Base-by-base conservation (phyloP, 2,888 invertebrate genomes). In the Noctua janthina region DNA sequence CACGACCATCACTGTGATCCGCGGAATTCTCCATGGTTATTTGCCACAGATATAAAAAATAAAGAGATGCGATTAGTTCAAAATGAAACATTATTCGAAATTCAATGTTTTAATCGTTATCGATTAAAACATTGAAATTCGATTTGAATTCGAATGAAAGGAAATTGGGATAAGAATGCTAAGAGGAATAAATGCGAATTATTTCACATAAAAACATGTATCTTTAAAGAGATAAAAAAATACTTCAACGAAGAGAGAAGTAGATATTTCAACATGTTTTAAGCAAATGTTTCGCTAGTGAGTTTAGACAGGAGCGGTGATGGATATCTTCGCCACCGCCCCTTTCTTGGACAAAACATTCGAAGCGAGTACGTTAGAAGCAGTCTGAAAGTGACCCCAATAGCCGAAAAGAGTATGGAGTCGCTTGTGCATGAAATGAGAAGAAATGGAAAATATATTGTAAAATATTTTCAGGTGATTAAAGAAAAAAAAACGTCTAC, bases 31-130 rank as follows among this genome's bases (percentile, higher is more conserved):
- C 64, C 3, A 17, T 64, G 64, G 64, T 64, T 17, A 8, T 69
- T 15, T n/a, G 20, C 74, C 74, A 87, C 81, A 86, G 86, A 72
- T 64, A 0, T 10, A 29, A 56, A 35, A 73, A 71, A 39, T 20
- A 11, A n/a, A 62, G 59, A 83, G 83, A 46, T 83, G 77, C 8
- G 7, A 62, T 39, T 56, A 17, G 8, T 13, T 35, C 1, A 1
- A 23, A 11, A 39, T 35, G 6, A 66, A 13, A 29, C 1, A 54
- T 71, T 74, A 74, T 74, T 46, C 70, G 67, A 82, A 4, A 23
- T 23, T 13, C n/a, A 59, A 13, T 59, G 1, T 23, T 43, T 15
- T 13, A 20, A 43, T 15, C 7, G 43, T 43, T 7, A 0, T 43
- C 23, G 29, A 29, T 10, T 6, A n/a, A 7, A 5, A 6, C 35